Percentiles rank a stretch among this genome's conserved stretches.
Evolutionary conservation across 2,113 vertebrate genomes (phyloP).

Genomic region (Synodontis membranacea): DNA sequence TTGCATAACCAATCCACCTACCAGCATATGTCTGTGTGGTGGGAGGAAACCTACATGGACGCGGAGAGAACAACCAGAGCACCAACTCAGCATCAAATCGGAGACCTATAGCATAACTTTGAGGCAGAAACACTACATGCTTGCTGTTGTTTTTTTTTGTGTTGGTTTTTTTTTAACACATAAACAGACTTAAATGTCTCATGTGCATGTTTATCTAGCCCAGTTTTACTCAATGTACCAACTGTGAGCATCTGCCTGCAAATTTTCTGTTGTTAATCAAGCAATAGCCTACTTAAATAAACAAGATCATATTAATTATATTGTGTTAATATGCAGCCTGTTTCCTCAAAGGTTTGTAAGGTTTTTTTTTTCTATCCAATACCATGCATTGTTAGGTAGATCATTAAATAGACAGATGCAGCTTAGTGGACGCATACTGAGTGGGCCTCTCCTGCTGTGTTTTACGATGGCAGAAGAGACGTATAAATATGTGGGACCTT

Average conservation of each 20-base stretch:
- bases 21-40: background rate
- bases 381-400: conserved; percentile 7
- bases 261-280: conserved; percentile 25
- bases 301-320: conserved; percentile 29
- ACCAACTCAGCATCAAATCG: background rate
- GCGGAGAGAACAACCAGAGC: background rate
- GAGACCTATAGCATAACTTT: background rate
- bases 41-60: background rate
- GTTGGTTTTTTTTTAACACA: background rate
- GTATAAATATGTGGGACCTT: background rate
- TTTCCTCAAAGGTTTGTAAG: background rate
- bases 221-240: background rate
- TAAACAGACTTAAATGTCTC: background rate
- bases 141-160: background rate
- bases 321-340: background rate
- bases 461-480: background rate
- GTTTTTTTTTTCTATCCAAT: conserved; percentile 2
- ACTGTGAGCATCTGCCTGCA: conserved; percentile 9
- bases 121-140: background rate
- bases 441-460: background rate
- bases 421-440: background rate
- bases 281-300: conserved; percentile 21
- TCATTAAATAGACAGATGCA: background rate
- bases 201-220: background rate
- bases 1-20: background rate